A percentile compares a stretch with the other conserved stretches of the same genome.
phyloP scores from a whole-genome alignment of 2,888 invertebrate genomes.

The Chrysolina haemoptera region DNA sequence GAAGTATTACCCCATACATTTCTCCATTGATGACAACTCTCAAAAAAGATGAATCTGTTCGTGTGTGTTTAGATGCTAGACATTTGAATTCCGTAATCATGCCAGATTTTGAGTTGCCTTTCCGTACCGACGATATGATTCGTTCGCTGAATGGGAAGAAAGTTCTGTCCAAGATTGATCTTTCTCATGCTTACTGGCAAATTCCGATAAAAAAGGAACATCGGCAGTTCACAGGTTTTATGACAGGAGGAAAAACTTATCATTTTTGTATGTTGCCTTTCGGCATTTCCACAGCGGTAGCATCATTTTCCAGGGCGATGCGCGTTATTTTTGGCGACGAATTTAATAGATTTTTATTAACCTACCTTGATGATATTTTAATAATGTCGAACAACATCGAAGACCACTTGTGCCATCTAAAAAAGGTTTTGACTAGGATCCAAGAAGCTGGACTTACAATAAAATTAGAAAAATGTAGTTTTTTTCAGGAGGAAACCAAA shows the following conservation, averaged over 20 bases:
- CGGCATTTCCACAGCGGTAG: constrained; percentile 3
- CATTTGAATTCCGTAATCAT: not conserved
- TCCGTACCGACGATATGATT: not conserved
- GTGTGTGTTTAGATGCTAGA: not conserved
- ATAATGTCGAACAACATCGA: not conserved
- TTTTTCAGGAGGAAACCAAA: constrained; percentile 6
- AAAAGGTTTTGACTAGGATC: constrained; percentile 3
- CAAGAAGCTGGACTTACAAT: not conserved
- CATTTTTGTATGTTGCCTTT: constrained; percentile 4
- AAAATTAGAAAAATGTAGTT: constrained; percentile 4
- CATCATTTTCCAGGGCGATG: constrained; percentile 16
- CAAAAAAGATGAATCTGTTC: not conserved
- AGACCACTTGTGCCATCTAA: not conserved
- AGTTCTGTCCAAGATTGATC: not conserved
- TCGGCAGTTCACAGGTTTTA: not conserved
- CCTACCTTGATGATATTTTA: not conserved
- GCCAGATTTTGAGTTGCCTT: not conserved
- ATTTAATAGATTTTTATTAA: not conserved
- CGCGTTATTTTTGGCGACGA: constrained; percentile 1
- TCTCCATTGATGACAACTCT: not conserved
- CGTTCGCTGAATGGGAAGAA: not conserved
- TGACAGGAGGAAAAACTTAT: constrained; percentile 9
- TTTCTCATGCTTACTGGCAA: not conserved
- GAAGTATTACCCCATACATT: not conserved
- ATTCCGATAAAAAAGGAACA: constrained; percentile 3